phyloP scores from a whole-genome alignment of 1,140 invertebrate species.

The Cephus cinctus region DNA sequence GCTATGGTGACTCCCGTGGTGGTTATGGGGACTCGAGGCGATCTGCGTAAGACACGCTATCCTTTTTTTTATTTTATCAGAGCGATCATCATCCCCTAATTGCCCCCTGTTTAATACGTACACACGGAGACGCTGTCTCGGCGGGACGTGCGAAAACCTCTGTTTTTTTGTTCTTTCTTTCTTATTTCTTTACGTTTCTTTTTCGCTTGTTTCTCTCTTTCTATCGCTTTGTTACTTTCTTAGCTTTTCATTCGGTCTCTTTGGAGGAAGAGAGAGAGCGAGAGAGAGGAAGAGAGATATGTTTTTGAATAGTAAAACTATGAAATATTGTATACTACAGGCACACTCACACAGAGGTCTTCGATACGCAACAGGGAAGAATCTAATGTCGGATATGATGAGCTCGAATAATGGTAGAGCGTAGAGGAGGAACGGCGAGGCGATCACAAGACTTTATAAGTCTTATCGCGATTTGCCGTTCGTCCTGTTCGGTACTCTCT shows the following conservation, averaged over 20 bases:
- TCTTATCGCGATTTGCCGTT: background rate
- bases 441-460: slow-evolving; percentile 5
- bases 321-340: too few species aligned
- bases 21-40: slow-evolving; percentile 57
- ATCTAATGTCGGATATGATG: slow-evolving; percentile 33
- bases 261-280: too few species aligned
- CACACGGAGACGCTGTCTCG: slow-evolving; percentile 32
- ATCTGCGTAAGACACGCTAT: slow-evolving; percentile 57
- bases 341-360: too few species aligned
- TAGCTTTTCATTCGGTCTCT: too few species aligned
- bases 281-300: too few species aligned
- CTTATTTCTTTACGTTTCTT: slow-evolving; percentile 8
- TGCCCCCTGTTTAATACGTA: slow-evolving; percentile 33
- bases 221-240: background rate
- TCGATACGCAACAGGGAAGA: slow-evolving; percentile 33
- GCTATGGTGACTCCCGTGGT: slow-evolving; percentile 60
- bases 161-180: slow-evolving; percentile 1
- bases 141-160: slow-evolving; percentile 35
- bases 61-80: slow-evolving; percentile 49
- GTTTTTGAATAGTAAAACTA: too few species aligned
- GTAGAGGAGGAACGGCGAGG: too few species aligned
- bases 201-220: background rate
- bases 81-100: slow-evolving; percentile 38
- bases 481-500: too few species aligned
- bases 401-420: slow-evolving; percentile 23